Evolutionary conservation across 2,113 vertebrate species (phyloP).

Genomic region (Pollachius pollachius): DNA sequence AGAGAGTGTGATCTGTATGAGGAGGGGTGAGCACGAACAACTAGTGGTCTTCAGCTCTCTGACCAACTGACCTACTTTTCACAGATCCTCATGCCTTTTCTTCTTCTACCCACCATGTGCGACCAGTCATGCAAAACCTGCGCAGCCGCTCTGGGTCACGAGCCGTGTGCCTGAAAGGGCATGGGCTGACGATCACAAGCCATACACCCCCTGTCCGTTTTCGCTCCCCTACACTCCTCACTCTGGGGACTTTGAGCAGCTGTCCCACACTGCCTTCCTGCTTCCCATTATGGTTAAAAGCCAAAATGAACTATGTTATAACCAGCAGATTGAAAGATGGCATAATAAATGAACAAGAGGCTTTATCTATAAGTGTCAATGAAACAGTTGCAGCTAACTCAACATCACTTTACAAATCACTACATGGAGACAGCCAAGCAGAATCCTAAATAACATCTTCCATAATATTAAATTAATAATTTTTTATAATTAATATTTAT

Average conservation of each 20-base stretch:
- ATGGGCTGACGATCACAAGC: background rate
- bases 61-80: slow-evolving; percentile 50
- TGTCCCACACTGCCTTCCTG: background rate
- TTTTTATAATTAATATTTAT: no score
- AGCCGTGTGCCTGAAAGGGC: background rate
- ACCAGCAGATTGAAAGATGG: no score
- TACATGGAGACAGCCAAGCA: no score
- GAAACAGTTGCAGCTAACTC: no score
- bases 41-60: background rate
- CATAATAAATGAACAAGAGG: no score
- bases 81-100: slow-evolving; percentile 20
- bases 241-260: background rate
- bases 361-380: no score
- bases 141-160: slow-evolving; percentile 3
- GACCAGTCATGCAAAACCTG: slow-evolving; percentile 42
- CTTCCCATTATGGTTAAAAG: background rate
- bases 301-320: background rate
- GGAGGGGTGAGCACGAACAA: background rate
- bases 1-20: background rate
- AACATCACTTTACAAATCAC: no score
- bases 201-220: background rate
- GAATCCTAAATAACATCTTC: no score
- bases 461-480: no score
- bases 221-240: slow-evolving; percentile 6
- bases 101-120: slow-evolving; percentile 26